A percentile compares a stretch with the other conserved stretches of the same genome.
These are phyloP conservation scores for Apodemus agrarius DNA, from an alignment of 2,797 vertebrate species.

Conservation along the genomic window DNA sequence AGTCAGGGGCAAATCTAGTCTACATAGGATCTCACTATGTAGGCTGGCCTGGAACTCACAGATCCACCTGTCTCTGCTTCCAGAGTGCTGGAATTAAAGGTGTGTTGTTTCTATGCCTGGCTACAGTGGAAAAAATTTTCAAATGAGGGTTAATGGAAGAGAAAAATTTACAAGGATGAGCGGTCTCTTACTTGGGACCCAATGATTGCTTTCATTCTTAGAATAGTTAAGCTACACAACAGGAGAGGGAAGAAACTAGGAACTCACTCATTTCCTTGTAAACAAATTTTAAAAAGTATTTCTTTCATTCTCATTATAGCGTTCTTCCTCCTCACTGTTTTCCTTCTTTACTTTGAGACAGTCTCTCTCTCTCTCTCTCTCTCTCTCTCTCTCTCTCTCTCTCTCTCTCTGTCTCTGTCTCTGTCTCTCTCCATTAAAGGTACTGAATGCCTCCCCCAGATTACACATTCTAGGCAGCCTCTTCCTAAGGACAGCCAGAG, in stretches of 20 bases:
- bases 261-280: background rate
- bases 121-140: background rate
- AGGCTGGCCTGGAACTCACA: background rate
- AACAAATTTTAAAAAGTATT: background rate
- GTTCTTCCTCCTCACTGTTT: background rate
- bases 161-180: background rate
- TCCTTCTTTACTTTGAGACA: background rate
- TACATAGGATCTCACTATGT: background rate
- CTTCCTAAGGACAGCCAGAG: too few species aligned
- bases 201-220: background rate
- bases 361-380: too few species aligned
- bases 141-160: background rate
- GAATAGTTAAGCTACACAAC: conserved; percentile 1
- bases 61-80: background rate
- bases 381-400: too few species aligned
- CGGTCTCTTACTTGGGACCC: background rate
- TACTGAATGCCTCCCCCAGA: too few species aligned
- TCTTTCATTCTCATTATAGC: background rate
- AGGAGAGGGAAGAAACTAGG: background rate
- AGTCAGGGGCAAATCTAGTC: background rate
- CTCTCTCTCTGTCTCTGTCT: too few species aligned
- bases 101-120: background rate
- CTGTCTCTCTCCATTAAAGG: too few species aligned
- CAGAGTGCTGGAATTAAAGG: background rate
- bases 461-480: too few species aligned